Evolutionary conservation across 2,797 vertebrate genomes (phyloP).

Genomic region (Sebastes nivosus): DNA sequence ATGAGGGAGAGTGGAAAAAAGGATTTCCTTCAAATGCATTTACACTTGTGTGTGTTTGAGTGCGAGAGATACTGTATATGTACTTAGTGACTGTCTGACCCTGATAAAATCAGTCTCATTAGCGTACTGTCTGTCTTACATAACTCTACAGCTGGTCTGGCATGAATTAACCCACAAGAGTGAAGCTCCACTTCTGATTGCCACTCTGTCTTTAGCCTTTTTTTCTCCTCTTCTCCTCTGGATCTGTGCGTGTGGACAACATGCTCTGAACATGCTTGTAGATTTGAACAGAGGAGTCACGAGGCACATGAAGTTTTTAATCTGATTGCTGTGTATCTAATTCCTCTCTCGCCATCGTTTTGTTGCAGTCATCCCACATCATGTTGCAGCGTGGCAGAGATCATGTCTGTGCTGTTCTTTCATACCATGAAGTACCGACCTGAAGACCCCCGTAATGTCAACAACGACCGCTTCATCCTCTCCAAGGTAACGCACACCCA

Average conservation of each 20-base stretch:
- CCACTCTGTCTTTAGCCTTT: not conserved
- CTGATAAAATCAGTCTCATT: not conserved
- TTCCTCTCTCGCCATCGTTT: not conserved
- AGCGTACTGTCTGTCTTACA: not conserved
- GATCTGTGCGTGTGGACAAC: not conserved
- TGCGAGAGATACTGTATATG: not conserved
- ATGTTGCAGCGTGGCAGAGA: conserved; percentile 94
- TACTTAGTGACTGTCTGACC: conserved; percentile 4
- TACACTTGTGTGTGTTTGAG: not conserved
- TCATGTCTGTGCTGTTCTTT: conserved; percentile 95
- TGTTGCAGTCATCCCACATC: conserved; percentile 92
- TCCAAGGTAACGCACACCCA: conserved; percentile 87
- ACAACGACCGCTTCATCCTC: conserved; percentile 93
- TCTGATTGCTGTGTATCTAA: conserved; percentile 44
- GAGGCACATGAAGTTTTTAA: not conserved
- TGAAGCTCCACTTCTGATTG: not conserved
- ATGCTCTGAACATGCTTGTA: not conserved
- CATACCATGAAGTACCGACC: conserved; percentile 93
- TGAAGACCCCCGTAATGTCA: conserved; percentile 89
- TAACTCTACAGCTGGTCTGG: conserved; percentile 16
- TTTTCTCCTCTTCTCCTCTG: not conserved
- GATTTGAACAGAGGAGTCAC: not conserved
- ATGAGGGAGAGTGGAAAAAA: not conserved
- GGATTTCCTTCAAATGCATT: not conserved
- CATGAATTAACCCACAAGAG: conserved; percentile 34